Conservation (phyloP, 1,140 invertebrate genomes). For the Sweltsa coloradensis region DNA sequence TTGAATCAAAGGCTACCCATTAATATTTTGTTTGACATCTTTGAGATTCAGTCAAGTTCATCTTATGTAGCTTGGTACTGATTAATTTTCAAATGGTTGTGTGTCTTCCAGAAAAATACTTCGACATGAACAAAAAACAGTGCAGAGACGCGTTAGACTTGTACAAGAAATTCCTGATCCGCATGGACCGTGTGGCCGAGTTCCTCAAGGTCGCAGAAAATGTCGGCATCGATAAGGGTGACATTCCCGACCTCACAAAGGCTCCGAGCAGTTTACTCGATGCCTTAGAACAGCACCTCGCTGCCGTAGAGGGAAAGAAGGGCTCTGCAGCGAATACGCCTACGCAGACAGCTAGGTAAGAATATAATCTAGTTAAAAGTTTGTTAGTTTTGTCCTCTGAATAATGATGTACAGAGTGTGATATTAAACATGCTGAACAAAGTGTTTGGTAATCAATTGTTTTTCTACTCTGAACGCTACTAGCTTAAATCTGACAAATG, state of each 20-base stretch:
- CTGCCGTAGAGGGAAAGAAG: constrained; percentile 85
- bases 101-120: constrained; percentile 82
- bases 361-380: too few species aligned
- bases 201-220: constrained; percentile 97
- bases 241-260: constrained; percentile 97
- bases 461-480: too few species aligned
- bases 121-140: constrained; percentile 99
- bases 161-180: constrained; percentile 97
- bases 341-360: constrained; percentile 67
- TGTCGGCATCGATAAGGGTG: constrained; percentile 97
- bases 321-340: constrained; percentile 71
- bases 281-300: constrained; percentile 92
- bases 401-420: too few species aligned
- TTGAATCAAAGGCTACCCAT: too few species aligned
- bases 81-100: constrained; percentile 14
- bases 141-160: constrained; percentile 95
- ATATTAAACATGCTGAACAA: too few species aligned
- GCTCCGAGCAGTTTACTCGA: constrained; percentile 97
- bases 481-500: too few species aligned
- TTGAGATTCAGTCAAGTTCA: background rate
- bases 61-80: background rate
- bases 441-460: too few species aligned
- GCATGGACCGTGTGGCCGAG: constrained; percentile 97
- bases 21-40: too few species aligned
- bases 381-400: too few species aligned